Percentiles rank a stretch among this genome's conserved stretches.
These are phyloP conservation scores for Chrosomus eos DNA, from an alignment of 2,797 vertebrate genomes.

Conservation along the genomic window DNA sequence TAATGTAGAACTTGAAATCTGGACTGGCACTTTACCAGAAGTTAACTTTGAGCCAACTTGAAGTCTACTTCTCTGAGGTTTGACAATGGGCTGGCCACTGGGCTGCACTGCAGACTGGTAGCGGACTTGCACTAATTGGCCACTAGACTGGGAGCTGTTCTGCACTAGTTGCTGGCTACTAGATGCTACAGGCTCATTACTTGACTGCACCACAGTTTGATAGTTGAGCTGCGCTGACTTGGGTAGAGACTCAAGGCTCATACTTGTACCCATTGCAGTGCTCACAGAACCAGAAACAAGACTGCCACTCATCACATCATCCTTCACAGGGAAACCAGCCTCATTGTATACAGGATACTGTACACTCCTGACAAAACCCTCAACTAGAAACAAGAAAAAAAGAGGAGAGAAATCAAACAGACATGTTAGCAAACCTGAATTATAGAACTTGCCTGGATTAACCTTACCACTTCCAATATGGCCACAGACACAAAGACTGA, in stretches of 20 bases:
- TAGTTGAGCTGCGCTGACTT: neutral
- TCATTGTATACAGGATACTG: neutral
- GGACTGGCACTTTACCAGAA: neutral
- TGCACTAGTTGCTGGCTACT: neutral
- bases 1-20: no score
- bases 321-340: neutral
- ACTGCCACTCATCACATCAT: neutral
- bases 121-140: neutral
- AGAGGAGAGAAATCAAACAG: rapidly evolving
- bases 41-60: no score
- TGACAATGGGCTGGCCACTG: neutral
- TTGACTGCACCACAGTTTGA: neutral
- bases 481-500: neutral
- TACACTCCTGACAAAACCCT: neutral
- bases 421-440: neutral
- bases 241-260: neutral
- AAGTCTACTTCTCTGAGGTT: neutral
- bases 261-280: neutral
- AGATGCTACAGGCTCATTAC: no score
- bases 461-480: neutral
- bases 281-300: neutral
- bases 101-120: neutral
- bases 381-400: neutral
- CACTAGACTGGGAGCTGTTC: neutral
- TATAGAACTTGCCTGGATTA: neutral